Conservation (phyloP, 2,888 invertebrate species). For the Petrolisthes manimaculis region DNA sequence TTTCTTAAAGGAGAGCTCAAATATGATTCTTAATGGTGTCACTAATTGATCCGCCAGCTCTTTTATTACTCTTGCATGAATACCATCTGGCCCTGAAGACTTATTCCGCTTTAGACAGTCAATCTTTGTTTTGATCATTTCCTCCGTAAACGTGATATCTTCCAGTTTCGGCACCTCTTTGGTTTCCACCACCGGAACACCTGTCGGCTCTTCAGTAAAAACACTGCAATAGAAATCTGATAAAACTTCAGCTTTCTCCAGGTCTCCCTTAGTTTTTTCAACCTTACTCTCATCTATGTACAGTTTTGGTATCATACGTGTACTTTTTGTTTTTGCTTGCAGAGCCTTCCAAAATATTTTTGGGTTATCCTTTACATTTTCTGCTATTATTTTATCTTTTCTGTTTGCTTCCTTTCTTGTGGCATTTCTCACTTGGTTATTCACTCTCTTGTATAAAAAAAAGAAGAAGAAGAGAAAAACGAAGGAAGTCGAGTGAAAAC, state of each 20-base stretch:
- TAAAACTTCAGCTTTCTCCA: conserved; percentile 28
- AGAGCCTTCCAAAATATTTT: conserved; percentile 40
- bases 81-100: conserved; percentile 21
- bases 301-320: conserved; percentile 17
- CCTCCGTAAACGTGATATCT: background rate
- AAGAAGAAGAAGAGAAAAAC: no score
- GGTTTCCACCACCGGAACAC: background rate
- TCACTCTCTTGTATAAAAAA: conserved; percentile 31
- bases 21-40: conserved; percentile 21
- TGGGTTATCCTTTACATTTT: conserved; percentile 32
- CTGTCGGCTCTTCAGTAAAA: conserved; percentile 17
- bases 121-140: conserved; percentile 5
- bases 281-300: no score
- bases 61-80: conserved; percentile 30
- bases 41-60: conserved; percentile 3
- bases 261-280: conserved; percentile 1
- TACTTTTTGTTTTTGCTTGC: conserved; percentile 28
- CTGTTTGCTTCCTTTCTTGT: conserved; percentile 15
- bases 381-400: conserved; percentile 25
- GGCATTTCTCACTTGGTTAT: conserved; percentile 31
- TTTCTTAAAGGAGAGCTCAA: background rate
- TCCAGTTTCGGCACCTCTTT: conserved; percentile 5
- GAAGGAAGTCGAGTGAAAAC: no score
- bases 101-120: conserved; percentile 21
- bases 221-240: conserved; percentile 11